phyloP scores from a whole-genome alignment of 2,113 vertebrate species.

The Brachyhypopomus occidentalis region DNA sequence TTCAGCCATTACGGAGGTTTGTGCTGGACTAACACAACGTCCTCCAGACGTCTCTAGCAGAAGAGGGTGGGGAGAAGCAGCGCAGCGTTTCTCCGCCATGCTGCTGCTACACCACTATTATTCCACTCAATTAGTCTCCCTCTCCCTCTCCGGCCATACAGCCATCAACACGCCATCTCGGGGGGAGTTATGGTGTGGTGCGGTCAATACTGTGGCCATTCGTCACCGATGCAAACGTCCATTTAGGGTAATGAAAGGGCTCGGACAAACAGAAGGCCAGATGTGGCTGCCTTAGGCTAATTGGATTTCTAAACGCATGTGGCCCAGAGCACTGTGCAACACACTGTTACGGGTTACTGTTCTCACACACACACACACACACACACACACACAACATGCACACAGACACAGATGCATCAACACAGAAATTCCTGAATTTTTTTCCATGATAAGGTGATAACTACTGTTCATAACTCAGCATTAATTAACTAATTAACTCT shows the following conservation, averaged over 20 bases:
- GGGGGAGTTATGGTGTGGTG: constrained; percentile 80
- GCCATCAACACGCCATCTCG: constrained; percentile 84
- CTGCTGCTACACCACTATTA: constrained; percentile 70
- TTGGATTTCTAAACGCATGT: constrained; percentile 75
- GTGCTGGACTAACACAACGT: constrained; percentile 78
- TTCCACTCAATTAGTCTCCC: constrained; percentile 80
- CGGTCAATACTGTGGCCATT: constrained; percentile 85
- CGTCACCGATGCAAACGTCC: constrained; percentile 79
- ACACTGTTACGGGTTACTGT: constrained; percentile 77
- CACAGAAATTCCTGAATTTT: too few species aligned
- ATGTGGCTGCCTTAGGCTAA: constrained; percentile 84
- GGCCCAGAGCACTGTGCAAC: constrained; percentile 74
- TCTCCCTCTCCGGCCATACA: constrained; percentile 31
- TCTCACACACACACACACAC: constrained; percentile 56
- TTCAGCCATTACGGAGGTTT: constrained; percentile 73
- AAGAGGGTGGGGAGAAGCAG: constrained; percentile 71
- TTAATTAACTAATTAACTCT: constrained; percentile 35
- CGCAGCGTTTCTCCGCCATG: constrained; percentile 66
- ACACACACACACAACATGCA: constrained; percentile 3
- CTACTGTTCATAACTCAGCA: not conserved
- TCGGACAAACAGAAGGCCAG: constrained; percentile 83
- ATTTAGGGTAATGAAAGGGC: constrained; percentile 90
- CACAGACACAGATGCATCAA: not conserved
- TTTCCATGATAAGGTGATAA: too few species aligned
- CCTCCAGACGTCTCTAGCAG: constrained; percentile 63